Conservation (phyloP, 1,140 invertebrate genomes). For the Scaptomyza hsui region DNA sequence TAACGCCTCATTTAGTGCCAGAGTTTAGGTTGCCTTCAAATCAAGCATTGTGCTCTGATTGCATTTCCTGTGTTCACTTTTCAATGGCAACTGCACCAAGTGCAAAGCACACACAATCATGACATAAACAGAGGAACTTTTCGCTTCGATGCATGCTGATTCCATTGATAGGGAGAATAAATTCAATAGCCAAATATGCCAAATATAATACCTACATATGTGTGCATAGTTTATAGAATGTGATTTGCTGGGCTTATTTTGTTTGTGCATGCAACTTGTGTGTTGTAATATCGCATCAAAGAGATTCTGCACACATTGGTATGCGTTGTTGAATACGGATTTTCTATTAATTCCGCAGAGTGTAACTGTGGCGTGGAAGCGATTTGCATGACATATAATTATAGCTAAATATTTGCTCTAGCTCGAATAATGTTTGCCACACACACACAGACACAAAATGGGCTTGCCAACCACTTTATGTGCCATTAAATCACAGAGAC, state of each 20-base stretch:
- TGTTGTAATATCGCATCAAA: neutral
- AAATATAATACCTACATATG: neutral
- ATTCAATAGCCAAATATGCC: constrained; percentile 17
- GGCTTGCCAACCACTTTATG: constrained; percentile 50
- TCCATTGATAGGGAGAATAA: neutral
- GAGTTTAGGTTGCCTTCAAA: too few species aligned
- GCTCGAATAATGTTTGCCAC: constrained; percentile 15
- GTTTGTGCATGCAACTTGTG: neutral
- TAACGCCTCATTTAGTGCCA: too few species aligned
- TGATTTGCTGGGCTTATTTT: constrained; percentile 9
- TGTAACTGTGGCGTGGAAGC: constrained; percentile 1
- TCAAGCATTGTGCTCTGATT: too few species aligned
- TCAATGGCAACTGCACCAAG: too few species aligned
- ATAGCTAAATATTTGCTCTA: constrained; percentile 53
- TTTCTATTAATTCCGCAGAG: constrained; percentile 13
- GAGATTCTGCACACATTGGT: neutral
- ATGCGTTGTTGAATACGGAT: neutral
- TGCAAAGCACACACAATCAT: neutral
- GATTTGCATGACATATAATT: constrained; percentile 40
- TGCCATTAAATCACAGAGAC: constrained; percentile 57
- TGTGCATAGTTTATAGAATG: neutral
- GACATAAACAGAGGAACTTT: neutral
- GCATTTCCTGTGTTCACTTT: too few species aligned
- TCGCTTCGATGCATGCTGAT: neutral
- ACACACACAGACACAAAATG: too few species aligned